Evolutionary conservation across 92 coral and sea anemone species (phyloP).

Genomic region (Porites rus): DNA sequence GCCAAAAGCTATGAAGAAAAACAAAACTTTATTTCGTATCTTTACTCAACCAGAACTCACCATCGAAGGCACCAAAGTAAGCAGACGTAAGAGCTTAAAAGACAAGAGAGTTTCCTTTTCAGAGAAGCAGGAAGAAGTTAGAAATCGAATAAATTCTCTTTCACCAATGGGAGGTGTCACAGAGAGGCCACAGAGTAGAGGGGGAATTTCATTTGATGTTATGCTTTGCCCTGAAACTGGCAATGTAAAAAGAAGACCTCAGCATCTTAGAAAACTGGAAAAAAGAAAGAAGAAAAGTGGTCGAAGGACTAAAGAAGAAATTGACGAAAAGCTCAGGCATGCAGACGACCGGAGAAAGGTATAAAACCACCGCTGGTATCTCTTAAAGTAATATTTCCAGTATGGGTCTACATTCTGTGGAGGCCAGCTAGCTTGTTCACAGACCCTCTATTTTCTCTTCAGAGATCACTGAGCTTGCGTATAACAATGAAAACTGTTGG

Average conservation of each 20-base stretch:
- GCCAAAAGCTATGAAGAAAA: no score
- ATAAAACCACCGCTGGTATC: background rate
- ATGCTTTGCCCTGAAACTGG: slow-evolving; percentile 94
- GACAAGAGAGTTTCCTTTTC: slow-evolving; percentile 81
- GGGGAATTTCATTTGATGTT: slow-evolving; percentile 89
- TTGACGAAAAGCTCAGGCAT: slow-evolving; percentile 81
- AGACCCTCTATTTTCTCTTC: no score
- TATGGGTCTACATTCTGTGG: no score
- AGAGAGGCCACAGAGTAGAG: slow-evolving; percentile 93
- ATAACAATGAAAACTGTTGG: no score
- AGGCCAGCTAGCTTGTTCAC: no score
- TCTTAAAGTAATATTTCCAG: no score
- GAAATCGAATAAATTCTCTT: slow-evolving; percentile 72
- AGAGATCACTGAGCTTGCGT: no score
- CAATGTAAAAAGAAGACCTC: slow-evolving; percentile 88
- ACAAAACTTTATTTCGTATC: background rate
- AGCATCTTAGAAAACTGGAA: slow-evolving; percentile 79
- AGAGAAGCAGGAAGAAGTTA: slow-evolving; percentile 73
- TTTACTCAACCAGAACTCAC: slow-evolving; percentile 64
- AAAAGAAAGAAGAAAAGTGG: slow-evolving; percentile 73
- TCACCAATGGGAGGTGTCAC: slow-evolving; percentile 72
- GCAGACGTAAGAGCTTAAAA: slow-evolving; percentile 80
- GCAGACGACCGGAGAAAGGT: slow-evolving; percentile 89
- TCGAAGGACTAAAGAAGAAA: slow-evolving; percentile 88
- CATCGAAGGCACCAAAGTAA: slow-evolving; percentile 76